Base-by-base conservation (phyloP, 2,113 vertebrate genomes). In the Calidris pugnax region DNA sequence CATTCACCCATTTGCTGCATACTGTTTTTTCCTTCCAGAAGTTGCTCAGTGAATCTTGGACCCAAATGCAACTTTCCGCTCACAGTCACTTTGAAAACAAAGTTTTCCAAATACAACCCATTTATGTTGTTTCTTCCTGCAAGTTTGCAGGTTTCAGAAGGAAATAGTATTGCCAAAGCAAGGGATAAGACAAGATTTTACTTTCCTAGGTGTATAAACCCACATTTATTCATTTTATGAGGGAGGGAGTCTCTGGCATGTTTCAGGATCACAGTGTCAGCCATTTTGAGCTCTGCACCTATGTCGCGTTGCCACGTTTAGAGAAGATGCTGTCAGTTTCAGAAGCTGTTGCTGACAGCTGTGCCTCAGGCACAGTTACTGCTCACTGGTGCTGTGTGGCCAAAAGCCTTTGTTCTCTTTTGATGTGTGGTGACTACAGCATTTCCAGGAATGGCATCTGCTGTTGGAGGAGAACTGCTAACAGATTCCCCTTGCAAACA, bases 251-350 rank as follows among this genome's bases (percentile, higher is more conserved):
- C 33, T 89, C 23, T 62, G 45, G 57, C 32, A 20, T 1, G 1
- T 50, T 3, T 1, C 14, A 12, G 7, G 22, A 53, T 57, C 41
- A 39, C 6, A 8, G 11, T 10, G 30, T 32, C 3, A 5, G 0
- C 73, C 17, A 23, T 73, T 63, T 47, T 83, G 88, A 80, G 30
- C 20, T 69, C 53, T 48, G 22, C 22, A 21, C 14, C 48, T 20
- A 1, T 0, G 0, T 39, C 37, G 37, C 10, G 37, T 35, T 55
- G 30, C 28, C 17, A 10, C 0, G 0, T n/a, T 64, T 55, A 53
- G 50, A 56, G 62, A 39, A 64, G 23, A 26, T 45, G 24, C 62
- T 28, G 13, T 68, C 2, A 2, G 21, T 32, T 59, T 43, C 30
- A 69, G 75, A 48, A 77, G 17, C 22, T 55, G 41, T 3, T 35